Base-by-base conservation (phyloP, 2,113 vertebrate species). In the Chrysochloris asiatica region DNA sequence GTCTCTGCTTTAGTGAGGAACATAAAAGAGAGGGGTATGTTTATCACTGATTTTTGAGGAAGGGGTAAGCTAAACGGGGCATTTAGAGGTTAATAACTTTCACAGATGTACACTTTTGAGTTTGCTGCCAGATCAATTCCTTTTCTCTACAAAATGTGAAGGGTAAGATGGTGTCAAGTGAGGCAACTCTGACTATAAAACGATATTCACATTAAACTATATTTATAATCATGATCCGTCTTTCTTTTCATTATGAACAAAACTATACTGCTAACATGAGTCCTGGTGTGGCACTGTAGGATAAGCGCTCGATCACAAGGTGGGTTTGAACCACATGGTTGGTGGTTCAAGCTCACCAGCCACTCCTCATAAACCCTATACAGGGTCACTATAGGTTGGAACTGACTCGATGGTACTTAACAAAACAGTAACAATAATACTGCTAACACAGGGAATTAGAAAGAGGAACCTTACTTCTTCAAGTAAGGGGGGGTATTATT, bases 81-180 rank as follows among this genome's bases (percentile, higher is more conserved):
- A 91, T 72, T 89, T 85, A 91, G 89, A 96, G 82, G 94, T 93
- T 93, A 94, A 97, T 95, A 94, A 95, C 84, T 88, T 94, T 95
- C 82, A 79, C 19, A 95, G 95, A 96, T 95, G 87, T 72, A 85
- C 94, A 94, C 69, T 71, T 88, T 86, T 75, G 82, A 24, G 17
- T 92, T 93, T 94, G 56, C 56, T 80, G 81, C 69, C 47, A 76
- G 82, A 95, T 95, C 93, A 93, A 95, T 95, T 91, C 48, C 28
- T 48, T 76, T 92, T 26, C 36, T 65, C 69, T 89, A 92, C 10
- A 87, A 94, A 95, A 85, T 73, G 19, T 63, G 83, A 85, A 92
- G 45, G 38, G 26, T 92, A 93, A 91, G 93, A 65, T 79, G 71
- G 52, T 92, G 41, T 90, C 81, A 61, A 50, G 50, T 84, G 61